phyloP scores from a whole-genome alignment of 2,113 vertebrate species.

The Aphyosemion australe region DNA sequence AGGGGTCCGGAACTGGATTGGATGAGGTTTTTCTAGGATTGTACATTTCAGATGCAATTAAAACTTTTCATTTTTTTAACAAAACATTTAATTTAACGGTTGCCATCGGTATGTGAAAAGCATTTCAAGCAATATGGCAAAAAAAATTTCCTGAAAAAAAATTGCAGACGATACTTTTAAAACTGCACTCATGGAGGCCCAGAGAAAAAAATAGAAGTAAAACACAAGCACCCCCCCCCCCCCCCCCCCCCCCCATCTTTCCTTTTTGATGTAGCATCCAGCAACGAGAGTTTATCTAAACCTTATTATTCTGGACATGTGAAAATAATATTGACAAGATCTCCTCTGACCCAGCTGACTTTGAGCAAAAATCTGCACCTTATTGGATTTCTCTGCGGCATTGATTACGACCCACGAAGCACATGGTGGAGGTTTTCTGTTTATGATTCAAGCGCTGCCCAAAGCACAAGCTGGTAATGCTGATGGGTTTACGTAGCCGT shows the following conservation, averaged over 20 bases:
- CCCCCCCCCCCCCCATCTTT: no score
- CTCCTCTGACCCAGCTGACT: slow-evolving; percentile 56
- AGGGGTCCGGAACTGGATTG: no score
- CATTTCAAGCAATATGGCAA: no score
- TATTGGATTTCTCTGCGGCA: slow-evolving; percentile 57
- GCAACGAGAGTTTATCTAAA: slow-evolving; percentile 32
- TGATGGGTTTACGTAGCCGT: slow-evolving; percentile 36
- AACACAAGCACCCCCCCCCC: no score
- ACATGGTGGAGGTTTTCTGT: slow-evolving; percentile 46
- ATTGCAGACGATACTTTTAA: neutral
- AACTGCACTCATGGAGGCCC: slow-evolving; percentile 12
- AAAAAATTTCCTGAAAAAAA: no score
- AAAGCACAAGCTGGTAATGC: slow-evolving; percentile 45
- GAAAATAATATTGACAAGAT: slow-evolving; percentile 48
- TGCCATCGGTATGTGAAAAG: no score
- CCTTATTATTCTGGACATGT: slow-evolving; percentile 21
- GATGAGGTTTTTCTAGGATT: no score
- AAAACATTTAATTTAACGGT: no score
- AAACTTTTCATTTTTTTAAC: no score
- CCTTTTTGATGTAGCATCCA: slow-evolving; percentile 20
- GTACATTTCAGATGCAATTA: no score
- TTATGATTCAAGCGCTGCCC: slow-evolving; percentile 55
- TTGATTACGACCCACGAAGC: slow-evolving; percentile 61
- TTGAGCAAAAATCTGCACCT: slow-evolving; percentile 48
- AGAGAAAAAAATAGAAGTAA: neutral